Evolutionary conservation across 2,888 invertebrate genomes (phyloP), one percentile per base, ranked within the genome.

Genomic region (Tachystola acroxantha): DNA sequence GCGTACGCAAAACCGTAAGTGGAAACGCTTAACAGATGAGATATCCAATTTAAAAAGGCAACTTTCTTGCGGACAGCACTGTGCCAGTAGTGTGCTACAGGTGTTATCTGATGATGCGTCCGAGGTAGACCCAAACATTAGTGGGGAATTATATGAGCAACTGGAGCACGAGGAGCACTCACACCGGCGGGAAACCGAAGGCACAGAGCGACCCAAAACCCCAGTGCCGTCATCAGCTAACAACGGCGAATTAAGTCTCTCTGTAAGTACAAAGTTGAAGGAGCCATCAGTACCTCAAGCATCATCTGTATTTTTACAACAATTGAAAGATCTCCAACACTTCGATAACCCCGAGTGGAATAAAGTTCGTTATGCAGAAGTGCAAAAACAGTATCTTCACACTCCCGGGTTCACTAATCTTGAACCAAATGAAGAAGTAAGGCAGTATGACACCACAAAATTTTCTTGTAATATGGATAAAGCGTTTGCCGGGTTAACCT

Each of bases 191-290:
- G 20, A 4, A 19, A 11, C 19, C 9, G 13, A n/a, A n/a, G n/a
- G n/a, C n/a, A n/a, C n/a, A n/a, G n/a, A n/a, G n/a, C n/a, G n/a
- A n/a, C n/a, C n/a, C n/a, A n/a, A n/a, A n/a, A n/a, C n/a, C n/a
- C n/a, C n/a, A n/a, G n/a, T 14, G 13, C 11, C 10, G 20, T 7
- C 3, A 11, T 10, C 26, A 1, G 10, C 26, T 26, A 7, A 26
- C 10, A 26, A 26, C 7, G n/a, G 5, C n/a, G 26, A 26, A 7
- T 34, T 34, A 20, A 28, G 9, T 20, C 28, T 34, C 10, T 9
- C 26, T n/a, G 9, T 34, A 69, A 51, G 10, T 77, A 75, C 32
- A 34, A 34, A 28, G 4, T 34, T 3, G 28, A n/a, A 36, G 11
- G 36, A 29, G 14, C 36, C 36, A 9, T 29, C 36, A 2, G 36